Base-by-base conservation (phyloP, 2,888 invertebrate species). In the Alentia gelatinosa region DNA sequence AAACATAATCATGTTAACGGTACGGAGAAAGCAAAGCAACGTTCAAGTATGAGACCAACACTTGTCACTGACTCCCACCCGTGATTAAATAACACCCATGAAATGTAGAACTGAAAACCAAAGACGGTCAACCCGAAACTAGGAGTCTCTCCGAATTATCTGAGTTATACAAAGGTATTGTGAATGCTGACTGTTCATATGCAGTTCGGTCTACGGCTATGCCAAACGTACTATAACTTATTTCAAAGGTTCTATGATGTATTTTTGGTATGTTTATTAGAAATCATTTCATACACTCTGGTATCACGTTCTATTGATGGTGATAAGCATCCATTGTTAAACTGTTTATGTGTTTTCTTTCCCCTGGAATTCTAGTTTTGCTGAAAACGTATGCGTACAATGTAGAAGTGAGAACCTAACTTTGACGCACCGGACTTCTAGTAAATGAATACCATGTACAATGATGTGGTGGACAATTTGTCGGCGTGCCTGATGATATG, bases 81-180 rank as follows among this genome's bases (percentile, higher is more conserved):
- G 4, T 15, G 30, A n/a, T 33, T 4, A 1, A 26, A 74, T 33
- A 19, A 74, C 30, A 74, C 37, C 79, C 1, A 12, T n/a, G 5
- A 79, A 35, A 35, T 12, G 0, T 7, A 79, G 19, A 35, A 9
- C 39, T 79, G 12, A 19, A 39, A 75, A 79, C 79, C 37, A 79
- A 79, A 79, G 35, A 79, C 79, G 39, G 39, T 23, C 35, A 19
- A 15, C 79, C 0, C 26, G 30, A 74, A 33, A 33, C 30, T 1
- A 26, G 7, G 33, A 35, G 79, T 79, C 79, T 79, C 79, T 39
- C 35, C 79, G 9, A 26, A 35, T 19, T 37, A 79, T 79, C 79
- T 79, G 79, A 79, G 79, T 79, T 79, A 79, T 35, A 79, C 12
- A 19, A 79, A 79, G 37, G 39, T 79, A 79, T 79, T 79, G 79